Evolutionary conservation across 1,140 invertebrate genomes (phyloP), one percentile per base, ranked within the genome.

Genomic region (Saccostrea echinata): DNA sequence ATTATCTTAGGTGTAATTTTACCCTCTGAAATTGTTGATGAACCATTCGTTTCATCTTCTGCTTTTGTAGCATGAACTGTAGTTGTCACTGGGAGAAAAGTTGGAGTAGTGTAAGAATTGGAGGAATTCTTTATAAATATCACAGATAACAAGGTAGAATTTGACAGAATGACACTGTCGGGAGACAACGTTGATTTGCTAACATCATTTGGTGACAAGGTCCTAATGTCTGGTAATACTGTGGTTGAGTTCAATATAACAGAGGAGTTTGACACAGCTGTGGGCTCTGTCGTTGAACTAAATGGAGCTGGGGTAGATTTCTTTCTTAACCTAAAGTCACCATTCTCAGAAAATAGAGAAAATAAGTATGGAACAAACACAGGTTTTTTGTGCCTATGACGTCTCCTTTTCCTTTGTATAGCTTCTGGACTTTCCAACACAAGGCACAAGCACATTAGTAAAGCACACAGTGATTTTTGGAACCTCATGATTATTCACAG

Each of bases 111-210:
- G 30, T 71, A 16, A 13, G 68, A 30, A 16, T 11, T 27, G 27
- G 68, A 76, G 16, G 68, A 76, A 76, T 76, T 76, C 24, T 2
- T 16, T 76, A 16, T 8, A 76, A 76, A 76, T 76, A 76, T 76
- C 68, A 76, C 68, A 76, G 68, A 76, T 30, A 76, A 27, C 27
- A 76, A 30, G 24, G 68, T 76, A 30, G 68, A 76, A 76, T 76
- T 76, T 76, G 68, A 76, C 68, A 76, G 68, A 76, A 27, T 76
- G 27, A 76, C 68, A 76, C 68, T 76, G 68, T 76, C 24, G 11
- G 6, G 68, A 27, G 68, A 76, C 68, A 76, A 30, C 6, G 27
- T 76, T 76, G 68, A 33, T 76, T 76, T 76, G 68, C 11, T 16
- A 27, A 30, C 68, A 76, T 33, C 68, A 76, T 76, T 76, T 76